Base-by-base conservation (phyloP, 2,888 invertebrate species). In the Fragum whitleyi region DNA sequence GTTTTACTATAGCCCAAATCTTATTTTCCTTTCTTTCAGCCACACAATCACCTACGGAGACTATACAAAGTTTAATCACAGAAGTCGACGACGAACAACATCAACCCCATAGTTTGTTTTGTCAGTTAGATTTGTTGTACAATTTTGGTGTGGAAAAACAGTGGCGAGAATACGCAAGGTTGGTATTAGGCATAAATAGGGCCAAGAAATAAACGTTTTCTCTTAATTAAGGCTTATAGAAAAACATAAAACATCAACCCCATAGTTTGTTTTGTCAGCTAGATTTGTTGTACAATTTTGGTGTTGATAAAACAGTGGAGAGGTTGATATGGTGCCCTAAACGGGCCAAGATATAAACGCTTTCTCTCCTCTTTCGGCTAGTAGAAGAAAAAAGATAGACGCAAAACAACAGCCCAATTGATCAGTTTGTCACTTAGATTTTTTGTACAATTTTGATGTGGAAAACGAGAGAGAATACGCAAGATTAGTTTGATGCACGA, bases 241-340 rank as follows among this genome's bases (percentile, higher is more conserved):
- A n/a, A n/a, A n/a, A n/a, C n/a, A n/a, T n/a, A n/a, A n/a, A 88
- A 19, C 88, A 90, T 77, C 97, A 97, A 93, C 96, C 97, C 9
- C 98, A 98, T 95, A 98, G 98, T 0, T 95, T 99, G 51, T 99
- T 99, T 95, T 98, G 98, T 74, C 99, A 99, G 95, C 98, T 99
- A 98, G 98, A 98, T 92, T 98, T 98, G 92, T 95, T 99, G 90
- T 96, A 97, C 84, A 88, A 86, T 2, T 96, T 97, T 57, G 96
- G 68, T 32, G 96, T 97, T 1, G 91, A 89, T n/a, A 83, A 96
- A 97, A 93, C 98, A 99, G 95, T 99, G 99, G 99, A 97, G 98
- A 94, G 96, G 95, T 96, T 36, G 3, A 93, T 80, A 47, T 26
- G 16, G 9, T 14, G 6, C 9, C 3, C 32, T 9, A 36, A 36